Base-by-base conservation (phyloP, 2,113 vertebrate genomes). In the Lonchura striata region DNA sequence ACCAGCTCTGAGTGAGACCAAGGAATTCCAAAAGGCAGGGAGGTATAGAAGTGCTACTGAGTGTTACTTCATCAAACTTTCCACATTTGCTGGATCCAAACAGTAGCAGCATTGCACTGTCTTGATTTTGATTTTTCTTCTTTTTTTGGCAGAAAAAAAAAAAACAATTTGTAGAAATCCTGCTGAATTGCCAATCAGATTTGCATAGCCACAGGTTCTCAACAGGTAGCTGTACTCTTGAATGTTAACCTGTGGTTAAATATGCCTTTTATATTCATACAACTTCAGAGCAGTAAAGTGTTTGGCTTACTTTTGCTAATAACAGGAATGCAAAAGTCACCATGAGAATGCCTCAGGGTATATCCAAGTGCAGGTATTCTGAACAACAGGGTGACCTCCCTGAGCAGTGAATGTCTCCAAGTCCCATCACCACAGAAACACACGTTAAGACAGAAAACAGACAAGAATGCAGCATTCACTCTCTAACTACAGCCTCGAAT, bases 311-410 rank as follows among this genome's bases (percentile, higher is more conserved):
- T 57, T 57, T 27, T 25, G 24, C 22, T 49, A 56, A 18, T n/a
- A 50, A 33, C 13, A 90, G 6, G 7, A 72, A 72, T 13, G 2
- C 15, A 60, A 7, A 22, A 46, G 21, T 27, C 27, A 53, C 11
- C 30, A 10, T 2, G 22, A 46, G 72, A 13, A 7, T 39, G 17
- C 19, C 37, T 49, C 39, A 39, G 31, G 56, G 11, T 6, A 18
- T 4, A 15, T 21, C 21, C 0, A 1, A 21, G 47, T 18, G 35
- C 24, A 77, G 66, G 15, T 23, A 6, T 15, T 63, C 10, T 7
- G 11, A 71, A 11, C 0, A 0, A 64, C 23, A 50, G 27, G 27
- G 13, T 18, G 18, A 74, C 25, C n/a, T 27, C n/a, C 10, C 8
- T 60, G 33, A 76, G 8, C 6, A 25, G 19, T 12, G 23, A 11